Evolutionary conservation across 1,140 invertebrate species (phyloP).

Genomic region (Hylyphantes graminicola): DNA sequence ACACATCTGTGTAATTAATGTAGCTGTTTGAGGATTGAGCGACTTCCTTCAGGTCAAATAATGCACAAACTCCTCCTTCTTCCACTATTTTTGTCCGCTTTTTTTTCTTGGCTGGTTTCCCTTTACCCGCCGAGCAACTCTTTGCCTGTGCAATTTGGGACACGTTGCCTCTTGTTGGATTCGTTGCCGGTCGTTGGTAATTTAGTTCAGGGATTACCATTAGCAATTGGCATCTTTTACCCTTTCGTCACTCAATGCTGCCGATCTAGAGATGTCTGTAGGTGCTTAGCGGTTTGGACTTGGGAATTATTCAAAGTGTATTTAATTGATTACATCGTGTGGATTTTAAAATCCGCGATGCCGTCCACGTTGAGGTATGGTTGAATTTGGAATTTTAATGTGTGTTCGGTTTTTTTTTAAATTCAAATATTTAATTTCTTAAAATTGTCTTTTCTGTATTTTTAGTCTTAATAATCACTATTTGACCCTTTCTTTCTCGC

Average conservation of each 20-base stretch:
- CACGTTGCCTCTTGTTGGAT: background rate
- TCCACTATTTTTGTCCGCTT: conserved; percentile 18
- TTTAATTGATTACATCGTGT: conserved; percentile 33
- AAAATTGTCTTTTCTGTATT: too few relatives aligned
- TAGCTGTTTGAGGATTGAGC: conserved; percentile 27
- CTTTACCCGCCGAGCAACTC: background rate
- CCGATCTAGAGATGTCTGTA: background rate
- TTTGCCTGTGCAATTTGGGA: conserved; percentile 17
- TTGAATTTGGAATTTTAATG: background rate
- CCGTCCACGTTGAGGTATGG: conserved; percentile 46
- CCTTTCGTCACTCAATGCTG: too few relatives aligned
- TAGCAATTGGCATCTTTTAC: too few relatives aligned
- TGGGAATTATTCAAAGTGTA: conserved; percentile 34
- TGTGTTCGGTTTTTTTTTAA: too few relatives aligned
- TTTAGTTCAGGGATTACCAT: conserved; percentile 19
- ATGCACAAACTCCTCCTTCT: conserved; percentile 1
- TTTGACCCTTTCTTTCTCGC: too few relatives aligned
- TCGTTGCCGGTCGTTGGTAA: conserved; percentile 26
- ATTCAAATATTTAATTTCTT: too few relatives aligned
- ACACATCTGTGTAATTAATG: background rate
- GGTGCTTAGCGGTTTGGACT: background rate
- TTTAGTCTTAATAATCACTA: too few relatives aligned
- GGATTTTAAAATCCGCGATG: conserved; percentile 42
- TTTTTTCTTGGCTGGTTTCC: conserved; percentile 31
- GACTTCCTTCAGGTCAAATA: conserved; percentile 40